phyloP scores from a whole-genome alignment of 2,888 invertebrate genomes.

The Leucophenga montana region DNA sequence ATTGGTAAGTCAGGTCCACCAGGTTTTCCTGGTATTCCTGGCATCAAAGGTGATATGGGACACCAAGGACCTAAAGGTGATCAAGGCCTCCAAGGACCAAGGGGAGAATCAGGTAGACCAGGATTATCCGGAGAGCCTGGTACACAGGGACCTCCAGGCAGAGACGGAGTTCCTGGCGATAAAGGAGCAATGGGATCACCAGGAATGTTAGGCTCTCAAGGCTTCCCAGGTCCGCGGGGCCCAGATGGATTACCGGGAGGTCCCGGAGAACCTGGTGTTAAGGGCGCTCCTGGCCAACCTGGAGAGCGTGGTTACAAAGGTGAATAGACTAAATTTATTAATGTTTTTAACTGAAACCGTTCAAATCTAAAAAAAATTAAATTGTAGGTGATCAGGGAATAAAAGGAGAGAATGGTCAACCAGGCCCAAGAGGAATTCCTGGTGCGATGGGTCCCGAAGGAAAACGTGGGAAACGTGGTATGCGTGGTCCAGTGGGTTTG shows the following conservation, averaged over 20 bases:
- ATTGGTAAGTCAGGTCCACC: constrained; percentile 88
- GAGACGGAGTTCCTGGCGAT: constrained; percentile 86
- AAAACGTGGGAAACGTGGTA: constrained; percentile 86
- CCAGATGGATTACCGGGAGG: constrained; percentile 83
- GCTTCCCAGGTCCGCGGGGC: constrained; percentile 87
- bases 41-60: constrained; percentile 87
- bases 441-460: constrained; percentile 83
- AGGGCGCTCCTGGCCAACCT: constrained; percentile 83
- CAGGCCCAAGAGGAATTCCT: constrained; percentile 84
- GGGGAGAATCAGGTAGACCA: constrained; percentile 86
- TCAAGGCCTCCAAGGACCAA: constrained; percentile 84
- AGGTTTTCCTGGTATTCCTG: constrained; percentile 87
- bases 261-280: constrained; percentile 82
- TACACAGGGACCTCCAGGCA: constrained; percentile 82
- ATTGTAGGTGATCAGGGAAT: constrained; percentile 78
- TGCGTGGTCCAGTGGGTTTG: constrained; percentile 83
- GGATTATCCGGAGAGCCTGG: constrained; percentile 86
- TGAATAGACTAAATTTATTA: constrained; percentile 32
- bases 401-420: constrained; percentile 83
- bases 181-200: constrained; percentile 84
- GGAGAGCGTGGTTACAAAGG: constrained; percentile 87
- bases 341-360: not conserved
- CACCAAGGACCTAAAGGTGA: constrained; percentile 84
- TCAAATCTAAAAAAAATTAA: too few relatives aligned
- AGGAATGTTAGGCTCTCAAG: constrained; percentile 84